These are phyloP conservation scores for Bergia puertoricense DNA, from an alignment of 92 coral and sea anemone species.

Conservation along the genomic window DNA sequence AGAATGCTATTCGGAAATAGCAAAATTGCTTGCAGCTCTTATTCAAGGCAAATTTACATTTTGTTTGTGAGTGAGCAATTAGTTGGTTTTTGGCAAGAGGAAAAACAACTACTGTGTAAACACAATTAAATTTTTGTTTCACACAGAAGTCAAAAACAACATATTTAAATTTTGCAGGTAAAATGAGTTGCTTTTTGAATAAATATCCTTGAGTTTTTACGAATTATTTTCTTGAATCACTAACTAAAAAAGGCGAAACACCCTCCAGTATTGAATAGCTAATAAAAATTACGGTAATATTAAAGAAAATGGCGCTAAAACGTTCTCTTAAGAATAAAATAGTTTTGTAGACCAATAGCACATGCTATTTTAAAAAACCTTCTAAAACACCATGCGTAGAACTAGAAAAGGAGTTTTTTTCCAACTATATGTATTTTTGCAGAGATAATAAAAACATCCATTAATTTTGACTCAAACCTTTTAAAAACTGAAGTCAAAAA, in stretches of 20 bases:
- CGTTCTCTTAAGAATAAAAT: too few species aligned
- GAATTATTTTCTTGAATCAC: background rate
- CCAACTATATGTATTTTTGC: too few species aligned
- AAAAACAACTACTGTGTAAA: constrained; percentile 1
- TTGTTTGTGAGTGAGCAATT: constrained; percentile 6
- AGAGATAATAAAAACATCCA: background rate
- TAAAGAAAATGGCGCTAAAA: too few species aligned
- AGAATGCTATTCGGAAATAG: background rate
- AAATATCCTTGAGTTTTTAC: background rate
- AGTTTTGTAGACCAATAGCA: too few species aligned
- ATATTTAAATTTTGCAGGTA: background rate
- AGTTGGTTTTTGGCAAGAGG: background rate
- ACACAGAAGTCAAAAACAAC: background rate
- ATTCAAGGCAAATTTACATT: background rate
- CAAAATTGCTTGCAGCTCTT: background rate
- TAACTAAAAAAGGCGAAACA: too few species aligned
- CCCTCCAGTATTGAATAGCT: too few species aligned
- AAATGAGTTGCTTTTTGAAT: background rate
- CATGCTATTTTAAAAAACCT: too few species aligned
- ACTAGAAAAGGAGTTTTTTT: too few species aligned
- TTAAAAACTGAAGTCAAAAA: background rate
- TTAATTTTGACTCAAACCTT: too few species aligned
- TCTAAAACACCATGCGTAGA: too few species aligned
- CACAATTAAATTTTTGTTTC: constrained; percentile 8
- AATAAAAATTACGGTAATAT: too few species aligned